Conservation (phyloP, 2,113 vertebrate species). For the Columba janthina region DNA sequence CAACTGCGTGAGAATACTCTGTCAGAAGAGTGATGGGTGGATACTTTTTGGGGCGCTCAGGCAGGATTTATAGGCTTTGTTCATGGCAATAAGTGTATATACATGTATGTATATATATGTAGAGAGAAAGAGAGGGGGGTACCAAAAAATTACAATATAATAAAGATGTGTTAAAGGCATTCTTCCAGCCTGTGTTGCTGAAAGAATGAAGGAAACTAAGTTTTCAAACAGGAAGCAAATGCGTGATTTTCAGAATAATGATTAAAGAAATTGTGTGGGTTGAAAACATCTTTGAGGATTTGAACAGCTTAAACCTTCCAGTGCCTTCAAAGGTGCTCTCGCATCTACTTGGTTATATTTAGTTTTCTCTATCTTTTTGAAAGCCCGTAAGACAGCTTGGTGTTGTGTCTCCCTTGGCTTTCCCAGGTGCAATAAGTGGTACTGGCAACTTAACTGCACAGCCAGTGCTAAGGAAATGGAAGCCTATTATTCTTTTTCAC, state of each 20-base stretch:
- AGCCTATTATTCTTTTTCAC: slow-evolving; percentile 14
- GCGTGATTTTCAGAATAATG: slow-evolving; percentile 44
- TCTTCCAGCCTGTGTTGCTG: neutral
- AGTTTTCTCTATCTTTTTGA: slow-evolving; percentile 39
- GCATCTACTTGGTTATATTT: slow-evolving; percentile 67
- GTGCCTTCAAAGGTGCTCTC: slow-evolving; percentile 70
- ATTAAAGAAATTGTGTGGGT: slow-evolving; percentile 65
- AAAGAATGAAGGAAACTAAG: slow-evolving; percentile 17
- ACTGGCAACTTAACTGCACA: slow-evolving; percentile 49
- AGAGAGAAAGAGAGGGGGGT: neutral
- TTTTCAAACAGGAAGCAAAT: slow-evolving; percentile 32
- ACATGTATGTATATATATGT: too few relatives aligned
- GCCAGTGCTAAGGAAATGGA: neutral
- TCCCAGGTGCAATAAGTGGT: slow-evolving; percentile 46
- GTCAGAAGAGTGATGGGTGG: neutral
- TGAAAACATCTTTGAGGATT: slow-evolving; percentile 67
- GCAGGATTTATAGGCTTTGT: neutral
- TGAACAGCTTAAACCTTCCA: slow-evolving; percentile 67
- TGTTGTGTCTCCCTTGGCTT: slow-evolving; percentile 68
- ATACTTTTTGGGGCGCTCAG: neutral
- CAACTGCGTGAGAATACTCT: neutral
- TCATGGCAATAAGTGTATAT: neutral
- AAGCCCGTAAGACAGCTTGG: slow-evolving; percentile 31
- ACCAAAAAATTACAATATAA: neutral
- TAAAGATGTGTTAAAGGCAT: neutral